phyloP scores from a whole-genome alignment of 2,888 invertebrate species.

The Cheilosia pagana region DNA sequence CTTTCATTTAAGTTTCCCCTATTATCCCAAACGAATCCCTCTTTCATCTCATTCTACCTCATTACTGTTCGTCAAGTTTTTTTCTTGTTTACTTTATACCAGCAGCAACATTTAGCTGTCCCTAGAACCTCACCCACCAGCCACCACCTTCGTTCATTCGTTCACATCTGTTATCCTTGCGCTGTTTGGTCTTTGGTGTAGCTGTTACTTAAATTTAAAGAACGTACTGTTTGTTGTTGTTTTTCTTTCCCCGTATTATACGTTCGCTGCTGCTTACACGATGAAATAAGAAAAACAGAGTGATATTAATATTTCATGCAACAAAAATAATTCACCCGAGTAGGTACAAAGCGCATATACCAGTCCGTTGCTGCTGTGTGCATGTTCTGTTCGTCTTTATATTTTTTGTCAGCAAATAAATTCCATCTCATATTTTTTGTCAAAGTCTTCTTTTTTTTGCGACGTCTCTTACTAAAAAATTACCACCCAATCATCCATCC shows the following conservation, averaged over 20 bases:
- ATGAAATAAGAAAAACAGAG: constrained; percentile 32
- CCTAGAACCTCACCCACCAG: not conserved
- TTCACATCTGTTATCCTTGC: constrained; percentile 35
- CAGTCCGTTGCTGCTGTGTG: not conserved
- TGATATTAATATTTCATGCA: constrained; percentile 42
- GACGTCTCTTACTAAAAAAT: constrained; percentile 14
- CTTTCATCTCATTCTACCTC: constrained; percentile 12
- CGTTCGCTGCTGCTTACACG: constrained; percentile 7
- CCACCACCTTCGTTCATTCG: not conserved
- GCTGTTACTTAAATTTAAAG: constrained; percentile 14
- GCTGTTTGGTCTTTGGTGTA: not conserved
- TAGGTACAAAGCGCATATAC: not conserved
- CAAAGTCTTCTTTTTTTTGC: not conserved
- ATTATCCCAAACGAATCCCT: constrained; percentile 7
- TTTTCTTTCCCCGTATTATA: constrained; percentile 2
- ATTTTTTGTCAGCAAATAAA: constrained; percentile 9
- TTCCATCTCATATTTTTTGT: constrained; percentile 29
- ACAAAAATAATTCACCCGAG: constrained; percentile 36
- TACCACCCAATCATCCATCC: constrained; percentile 47
- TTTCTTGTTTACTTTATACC: constrained; percentile 10
- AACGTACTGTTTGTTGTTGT: constrained; percentile 1
- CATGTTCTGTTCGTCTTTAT: not conserved
- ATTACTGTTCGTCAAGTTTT: constrained; percentile 1
- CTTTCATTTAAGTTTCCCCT: constrained; percentile 1
- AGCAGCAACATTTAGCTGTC: not conserved